Evolutionary conservation across 2,888 invertebrate species (phyloP).

Genomic region (Brachyptera putata): DNA sequence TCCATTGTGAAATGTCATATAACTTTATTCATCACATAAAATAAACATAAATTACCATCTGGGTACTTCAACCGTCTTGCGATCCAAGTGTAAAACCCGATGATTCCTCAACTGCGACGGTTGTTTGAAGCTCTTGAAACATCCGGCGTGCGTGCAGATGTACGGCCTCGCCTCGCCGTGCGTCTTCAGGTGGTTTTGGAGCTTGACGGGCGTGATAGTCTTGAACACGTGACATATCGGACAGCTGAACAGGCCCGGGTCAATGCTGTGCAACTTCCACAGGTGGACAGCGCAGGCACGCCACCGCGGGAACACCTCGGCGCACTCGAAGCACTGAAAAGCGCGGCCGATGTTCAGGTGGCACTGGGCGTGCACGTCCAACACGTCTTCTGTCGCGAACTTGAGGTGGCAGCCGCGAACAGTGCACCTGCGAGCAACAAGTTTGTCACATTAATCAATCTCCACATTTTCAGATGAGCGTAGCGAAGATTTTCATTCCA

Average conservation of each 20-base stretch:
- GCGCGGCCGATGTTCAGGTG: constrained; percentile 41
- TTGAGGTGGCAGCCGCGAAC: constrained; percentile 52
- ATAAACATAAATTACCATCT: no score
- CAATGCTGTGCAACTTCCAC: constrained; percentile 50
- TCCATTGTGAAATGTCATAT: no score
- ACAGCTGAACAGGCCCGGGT: constrained; percentile 25
- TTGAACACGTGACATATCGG: constrained; percentile 28
- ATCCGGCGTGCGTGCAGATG: constrained; percentile 47
- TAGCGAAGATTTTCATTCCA: no score
- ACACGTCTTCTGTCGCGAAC: constrained; percentile 44
- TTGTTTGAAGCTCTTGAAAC: constrained; percentile 60
- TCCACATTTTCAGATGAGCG: no score
- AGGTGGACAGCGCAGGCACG: constrained; percentile 61
- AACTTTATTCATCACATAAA: no score
- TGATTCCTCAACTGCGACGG: constrained; percentile 59
- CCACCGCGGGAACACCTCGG: constrained; percentile 47
- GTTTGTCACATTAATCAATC: no score
- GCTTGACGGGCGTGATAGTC: constrained; percentile 42
- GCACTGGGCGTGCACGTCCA: constrained; percentile 51
- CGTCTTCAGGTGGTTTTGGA: constrained; percentile 60
- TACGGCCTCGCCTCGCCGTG: constrained; percentile 53
- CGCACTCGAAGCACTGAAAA: constrained; percentile 28
- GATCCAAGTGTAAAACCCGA: constrained; percentile 49
- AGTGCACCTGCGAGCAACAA: constrained; percentile 47
- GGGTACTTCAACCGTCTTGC: constrained; percentile 36